A percentile compares a stretch with the other conserved stretches of the same genome.
These are phyloP conservation scores for Aplysia californica DNA, from an alignment of 1,140 invertebrate genomes.

Conservation along the genomic window DNA sequence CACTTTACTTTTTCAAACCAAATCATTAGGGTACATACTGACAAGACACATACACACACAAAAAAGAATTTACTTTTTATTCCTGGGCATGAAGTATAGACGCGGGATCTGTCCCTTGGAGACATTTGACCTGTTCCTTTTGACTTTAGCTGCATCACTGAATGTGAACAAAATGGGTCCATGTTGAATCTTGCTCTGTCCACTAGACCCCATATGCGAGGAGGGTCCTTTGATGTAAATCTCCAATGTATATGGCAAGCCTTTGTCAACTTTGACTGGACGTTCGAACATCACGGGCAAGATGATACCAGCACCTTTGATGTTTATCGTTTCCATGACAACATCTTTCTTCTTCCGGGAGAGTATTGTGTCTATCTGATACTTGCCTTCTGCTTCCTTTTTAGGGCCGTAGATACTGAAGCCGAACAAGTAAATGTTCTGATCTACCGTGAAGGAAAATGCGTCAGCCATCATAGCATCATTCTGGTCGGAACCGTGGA, in stretches of 20 bases:
- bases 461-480: constrained; percentile 26
- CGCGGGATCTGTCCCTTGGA: constrained; percentile 32
- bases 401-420: constrained; percentile 36
- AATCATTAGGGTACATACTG: too few species aligned
- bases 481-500: neutral
- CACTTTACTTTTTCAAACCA: too few species aligned
- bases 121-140: constrained; percentile 21
- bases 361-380: constrained; percentile 24
- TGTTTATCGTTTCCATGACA: constrained; percentile 29
- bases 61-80: neutral
- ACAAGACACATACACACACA: too few species aligned
- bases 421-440: constrained; percentile 27
- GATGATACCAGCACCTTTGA: constrained; percentile 34
- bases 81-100: constrained; percentile 35
- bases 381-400: constrained; percentile 26
- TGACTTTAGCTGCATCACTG: constrained; percentile 18
- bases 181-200: neutral
- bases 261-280: constrained; percentile 28
- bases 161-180: constrained; percentile 25
- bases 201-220: constrained; percentile 29
- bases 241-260: constrained; percentile 30
- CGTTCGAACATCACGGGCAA: constrained; percentile 33
- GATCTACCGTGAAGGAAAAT: constrained; percentile 24
- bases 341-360: constrained; percentile 33
- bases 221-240: constrained; percentile 28